Evolutionary conservation across 2,797 vertebrate species (phyloP).

Genomic region (Enteromius thamalakanensis): DNA sequence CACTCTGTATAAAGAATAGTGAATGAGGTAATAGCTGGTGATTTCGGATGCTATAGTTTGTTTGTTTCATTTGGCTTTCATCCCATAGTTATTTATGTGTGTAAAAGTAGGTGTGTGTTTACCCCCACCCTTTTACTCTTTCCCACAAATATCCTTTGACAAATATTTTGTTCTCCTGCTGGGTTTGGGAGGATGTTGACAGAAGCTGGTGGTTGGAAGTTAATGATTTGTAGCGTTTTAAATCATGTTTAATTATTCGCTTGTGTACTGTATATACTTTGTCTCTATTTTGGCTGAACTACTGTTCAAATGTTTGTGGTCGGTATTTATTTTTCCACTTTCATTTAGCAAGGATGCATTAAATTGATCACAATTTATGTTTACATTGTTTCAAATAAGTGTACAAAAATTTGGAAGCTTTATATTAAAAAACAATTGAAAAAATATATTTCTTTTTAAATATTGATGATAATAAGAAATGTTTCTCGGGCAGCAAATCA

Average conservation of each 20-base stretch:
- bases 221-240: conserved; percentile 1
- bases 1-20: neutral
- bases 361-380: neutral
- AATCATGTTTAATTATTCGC: neutral
- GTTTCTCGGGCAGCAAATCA: neutral
- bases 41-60: neutral
- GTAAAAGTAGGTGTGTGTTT: conserved; percentile 14
- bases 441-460: no score
- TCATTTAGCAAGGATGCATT: neutral
- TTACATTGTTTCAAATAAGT: neutral
- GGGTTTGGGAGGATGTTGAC: conserved; percentile 31
- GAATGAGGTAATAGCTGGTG: neutral
- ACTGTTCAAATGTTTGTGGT: neutral
- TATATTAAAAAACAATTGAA: neutral
- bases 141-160: conserved; percentile 29
- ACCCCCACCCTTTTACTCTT: conserved; percentile 5
- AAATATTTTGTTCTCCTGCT: conserved; percentile 25
- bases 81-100: neutral
- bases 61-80: neutral
- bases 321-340: neutral
- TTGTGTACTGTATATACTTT: neutral
- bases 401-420: neutral
- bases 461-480: neutral
- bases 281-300: neutral
- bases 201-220: conserved; percentile 21